Evolutionary conservation across 1,140 invertebrate genomes (phyloP), one percentile per base, ranked within the genome.

Genomic region (Aphelinus certus): DNA sequence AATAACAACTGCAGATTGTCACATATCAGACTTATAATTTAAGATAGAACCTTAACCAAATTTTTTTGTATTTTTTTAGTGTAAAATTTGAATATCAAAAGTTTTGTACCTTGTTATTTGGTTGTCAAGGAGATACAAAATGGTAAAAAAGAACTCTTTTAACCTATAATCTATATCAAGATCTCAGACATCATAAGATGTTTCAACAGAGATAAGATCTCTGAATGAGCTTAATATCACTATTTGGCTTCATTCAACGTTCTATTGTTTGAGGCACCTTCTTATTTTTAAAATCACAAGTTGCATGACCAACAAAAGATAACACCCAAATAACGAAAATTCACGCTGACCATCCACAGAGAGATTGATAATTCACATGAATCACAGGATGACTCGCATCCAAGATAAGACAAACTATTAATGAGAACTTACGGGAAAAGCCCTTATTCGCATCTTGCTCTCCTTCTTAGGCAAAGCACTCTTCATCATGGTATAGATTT

Each of bases 401-500:
- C 26, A 26, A 26, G 26, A 26, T 26, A 26, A 26, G 26, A 26
- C 26, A 26, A 26, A 26, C 26, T 26, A 26, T 26, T 26, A 79
- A 62, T 65, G 68, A 78, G 77, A 71, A 83, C 95, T 97, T 90
- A 98, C 96, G 83, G 96, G 96, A 90, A 98, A 98, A 80, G 96
- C 96, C 86, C 96, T 92, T 86, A 98, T 98, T 82, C 97, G 92
- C 97, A 98, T 98, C 89, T 98, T 98, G 88, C 94, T 94, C 87
- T 96, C 94, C 90, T 96, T 96, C 87, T 96, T 94, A 80, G 93
- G 92, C 80, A 93, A 88, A 81, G 92, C 89, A 88, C 92, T 92
- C 87, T 90, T 91, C 90, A 94, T 94, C 91, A n/a, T 7, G 51
- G 55, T 10, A 69, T 71, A 62, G 65, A 75, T 60, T 71, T 75